Percentiles rank a stretch among this genome's conserved stretches.
These are phyloP conservation scores for Apoderus coryli DNA, from an alignment of 2,888 invertebrate genomes.

Conservation along the genomic window DNA sequence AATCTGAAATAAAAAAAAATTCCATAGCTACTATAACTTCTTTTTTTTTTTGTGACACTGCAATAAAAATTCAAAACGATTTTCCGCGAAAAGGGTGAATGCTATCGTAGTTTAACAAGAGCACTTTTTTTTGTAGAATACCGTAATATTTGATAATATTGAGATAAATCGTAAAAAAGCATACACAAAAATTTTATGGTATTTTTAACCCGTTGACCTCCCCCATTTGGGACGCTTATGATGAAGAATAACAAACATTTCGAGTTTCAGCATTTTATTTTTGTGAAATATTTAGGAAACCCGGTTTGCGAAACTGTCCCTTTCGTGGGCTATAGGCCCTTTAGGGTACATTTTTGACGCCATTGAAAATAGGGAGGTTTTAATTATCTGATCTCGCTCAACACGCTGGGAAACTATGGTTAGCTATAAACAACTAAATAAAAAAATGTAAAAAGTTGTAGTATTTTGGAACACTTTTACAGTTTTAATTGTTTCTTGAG, in stretches of 20 bases:
- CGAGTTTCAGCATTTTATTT: constrained; percentile 2
- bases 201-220: constrained; percentile 1
- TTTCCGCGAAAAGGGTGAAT: background rate
- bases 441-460: too few species aligned
- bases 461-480: too few species aligned
- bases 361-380: background rate
- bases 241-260: background rate
- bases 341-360: constrained; percentile 1
- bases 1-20: too few species aligned
- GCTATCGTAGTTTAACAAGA: constrained; percentile 2
- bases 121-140: constrained; percentile 3
- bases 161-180: constrained; percentile 1
- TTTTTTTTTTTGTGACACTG: constrained; percentile 1
- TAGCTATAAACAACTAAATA: too few species aligned
- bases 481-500: too few species aligned
- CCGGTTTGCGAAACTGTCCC: constrained; percentile 2
- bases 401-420: too few species aligned
- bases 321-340: constrained; percentile 2
- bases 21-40: constrained; percentile 1
- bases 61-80: constrained; percentile 1
- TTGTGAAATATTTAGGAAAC: constrained; percentile 1
- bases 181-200: constrained; percentile 1
- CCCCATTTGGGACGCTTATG: constrained; percentile 3
- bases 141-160: background rate
- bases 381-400: background rate